A percentile compares a stretch with the other conserved stretches of the same genome.
Evolutionary conservation across 35 echinoderm and acorn worm genomes (phyloP).

Genomic region (Diadema setosum): DNA sequence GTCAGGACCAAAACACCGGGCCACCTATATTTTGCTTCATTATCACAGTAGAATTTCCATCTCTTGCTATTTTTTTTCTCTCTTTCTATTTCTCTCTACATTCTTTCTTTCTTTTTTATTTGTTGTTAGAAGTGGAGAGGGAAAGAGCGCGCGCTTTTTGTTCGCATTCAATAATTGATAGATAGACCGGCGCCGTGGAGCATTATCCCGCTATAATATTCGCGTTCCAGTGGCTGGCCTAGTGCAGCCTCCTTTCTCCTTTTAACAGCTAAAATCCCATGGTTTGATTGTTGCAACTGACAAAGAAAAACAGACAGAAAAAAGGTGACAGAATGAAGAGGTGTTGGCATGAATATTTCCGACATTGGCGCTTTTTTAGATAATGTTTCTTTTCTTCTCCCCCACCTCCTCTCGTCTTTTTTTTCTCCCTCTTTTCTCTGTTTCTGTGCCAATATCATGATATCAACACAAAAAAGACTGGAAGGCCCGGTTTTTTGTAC

Average conservation of each 20-base stretch:
- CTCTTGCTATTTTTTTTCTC: no score
- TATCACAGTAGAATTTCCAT: no score
- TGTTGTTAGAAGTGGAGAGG: neutral
- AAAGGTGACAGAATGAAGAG: slow-evolving; percentile 17
- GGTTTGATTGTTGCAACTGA: neutral
- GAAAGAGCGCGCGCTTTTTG: slow-evolving; percentile 9
- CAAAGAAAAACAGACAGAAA: slow-evolving; percentile 6
- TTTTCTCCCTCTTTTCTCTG: neutral
- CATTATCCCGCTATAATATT: slow-evolving; percentile 6
- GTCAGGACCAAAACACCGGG: neutral
- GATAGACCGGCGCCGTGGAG: neutral
- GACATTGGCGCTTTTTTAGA: slow-evolving; percentile 11
- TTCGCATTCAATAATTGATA: slow-evolving; percentile 3
- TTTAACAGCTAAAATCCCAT: neutral
- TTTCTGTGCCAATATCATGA: neutral
- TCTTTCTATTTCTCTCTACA: no score
- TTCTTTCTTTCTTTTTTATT: neutral
- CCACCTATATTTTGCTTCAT: no score
- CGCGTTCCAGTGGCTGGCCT: slow-evolving; percentile 3
- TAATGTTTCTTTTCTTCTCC: neutral
- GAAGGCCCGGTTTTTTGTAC: no score
- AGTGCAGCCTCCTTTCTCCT: neutral
- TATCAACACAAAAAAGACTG: no score
- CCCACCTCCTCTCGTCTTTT: neutral
- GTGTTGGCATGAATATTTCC: slow-evolving; percentile 23